A percentile compares a stretch with the other conserved stretches of the same genome.
Evolutionary conservation across 2,113 vertebrate genomes (phyloP).

Genomic region (Melospiza melodia): DNA sequence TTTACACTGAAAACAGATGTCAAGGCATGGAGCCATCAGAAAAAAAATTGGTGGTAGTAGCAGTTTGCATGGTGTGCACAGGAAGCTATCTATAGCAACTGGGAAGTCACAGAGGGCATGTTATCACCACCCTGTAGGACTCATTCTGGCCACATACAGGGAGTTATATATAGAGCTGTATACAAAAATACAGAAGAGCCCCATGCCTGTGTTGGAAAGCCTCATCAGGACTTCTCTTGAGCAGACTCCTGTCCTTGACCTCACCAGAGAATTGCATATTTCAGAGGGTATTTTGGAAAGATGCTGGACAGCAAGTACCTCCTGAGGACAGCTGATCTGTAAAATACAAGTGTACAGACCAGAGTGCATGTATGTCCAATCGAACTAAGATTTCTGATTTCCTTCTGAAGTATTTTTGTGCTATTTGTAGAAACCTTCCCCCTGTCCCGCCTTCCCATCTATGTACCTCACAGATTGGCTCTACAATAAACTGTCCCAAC

Average conservation of each 20-base stretch:
- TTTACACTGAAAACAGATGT: neutral
- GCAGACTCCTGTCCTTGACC: neutral
- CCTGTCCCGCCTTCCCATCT: fast-evolving
- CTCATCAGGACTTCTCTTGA: neutral
- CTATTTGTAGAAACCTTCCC: neutral
- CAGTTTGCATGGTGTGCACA: neutral
- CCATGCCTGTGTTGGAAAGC: neutral
- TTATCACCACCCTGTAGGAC: neutral
- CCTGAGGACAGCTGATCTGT: neutral
- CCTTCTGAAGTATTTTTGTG: neutral
- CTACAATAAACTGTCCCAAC: neutral
- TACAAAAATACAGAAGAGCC: neutral
- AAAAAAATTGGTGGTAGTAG: neutral
- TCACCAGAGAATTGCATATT: neutral
- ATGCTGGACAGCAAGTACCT: neutral
- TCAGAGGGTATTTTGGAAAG: neutral
- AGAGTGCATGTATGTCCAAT: neutral
- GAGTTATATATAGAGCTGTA: neutral
- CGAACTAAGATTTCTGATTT: neutral
- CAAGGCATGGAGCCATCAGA: neutral
- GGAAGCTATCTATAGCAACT: neutral
- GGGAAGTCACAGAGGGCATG: neutral
- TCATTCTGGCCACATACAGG: neutral
- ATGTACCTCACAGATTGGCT: neutral
- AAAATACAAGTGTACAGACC: neutral